Conservation (phyloP, 2,113 vertebrate species). For the Rhinolophus ferrumequinum region DNA sequence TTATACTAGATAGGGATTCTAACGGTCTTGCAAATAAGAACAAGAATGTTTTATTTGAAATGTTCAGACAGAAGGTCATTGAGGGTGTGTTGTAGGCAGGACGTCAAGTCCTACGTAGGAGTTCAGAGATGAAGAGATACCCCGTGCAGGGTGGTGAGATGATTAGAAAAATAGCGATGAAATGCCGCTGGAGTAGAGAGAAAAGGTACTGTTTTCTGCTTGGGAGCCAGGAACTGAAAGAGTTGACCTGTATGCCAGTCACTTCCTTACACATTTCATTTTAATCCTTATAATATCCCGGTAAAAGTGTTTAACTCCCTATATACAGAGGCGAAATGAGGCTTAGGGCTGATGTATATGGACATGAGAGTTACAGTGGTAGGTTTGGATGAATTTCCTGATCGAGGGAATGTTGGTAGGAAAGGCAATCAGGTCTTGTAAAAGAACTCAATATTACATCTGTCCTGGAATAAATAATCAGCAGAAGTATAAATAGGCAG, state of each 20-base stretch:
- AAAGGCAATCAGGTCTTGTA: neutral
- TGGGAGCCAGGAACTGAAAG: neutral
- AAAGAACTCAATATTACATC: neutral
- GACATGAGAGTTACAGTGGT: neutral
- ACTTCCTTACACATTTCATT: neutral
- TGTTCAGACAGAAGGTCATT: neutral
- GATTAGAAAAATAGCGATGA: neutral
- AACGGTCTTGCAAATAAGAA: conserved; percentile 23
- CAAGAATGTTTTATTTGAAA: neutral
- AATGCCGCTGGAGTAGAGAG: neutral
- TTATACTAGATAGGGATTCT: neutral
- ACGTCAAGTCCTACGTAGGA: neutral
- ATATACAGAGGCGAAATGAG: neutral
- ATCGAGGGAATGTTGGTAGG: neutral
- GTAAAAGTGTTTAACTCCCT: neutral
- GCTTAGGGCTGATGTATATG: neutral
- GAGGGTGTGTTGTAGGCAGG: neutral
- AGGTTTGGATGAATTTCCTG: conserved; percentile 1
- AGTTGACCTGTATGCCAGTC: neutral
- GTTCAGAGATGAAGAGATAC: neutral
- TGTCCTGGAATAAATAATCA: neutral
- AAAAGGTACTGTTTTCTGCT: neutral
- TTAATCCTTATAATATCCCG: neutral
- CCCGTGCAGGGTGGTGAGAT: fast-evolving
- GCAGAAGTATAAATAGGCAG: neutral